Evolutionary conservation across 2,113 vertebrate species (phyloP).

Genomic region (Anolis carolinensis): DNA sequence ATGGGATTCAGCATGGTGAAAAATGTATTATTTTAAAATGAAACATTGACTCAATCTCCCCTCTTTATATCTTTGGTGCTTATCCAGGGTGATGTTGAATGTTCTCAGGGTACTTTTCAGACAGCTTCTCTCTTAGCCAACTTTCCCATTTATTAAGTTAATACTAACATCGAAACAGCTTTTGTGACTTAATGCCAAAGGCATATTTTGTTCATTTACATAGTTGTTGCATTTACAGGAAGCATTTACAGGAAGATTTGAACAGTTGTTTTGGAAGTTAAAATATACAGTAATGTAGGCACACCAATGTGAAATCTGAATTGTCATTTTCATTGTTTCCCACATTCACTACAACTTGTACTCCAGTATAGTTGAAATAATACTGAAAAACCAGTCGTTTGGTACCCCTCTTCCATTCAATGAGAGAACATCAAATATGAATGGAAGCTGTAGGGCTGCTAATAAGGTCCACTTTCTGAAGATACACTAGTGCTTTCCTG

Average conservation of each 20-base stretch:
- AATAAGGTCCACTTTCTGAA: too few relatives aligned
- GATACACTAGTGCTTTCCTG: too few relatives aligned
- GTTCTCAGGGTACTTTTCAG: conserved; percentile 15
- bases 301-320: neutral
- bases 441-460: too few relatives aligned
- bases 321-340: neutral
- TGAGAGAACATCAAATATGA: too few relatives aligned
- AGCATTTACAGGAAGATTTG: conserved; percentile 17
- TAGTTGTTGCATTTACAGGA: neutral
- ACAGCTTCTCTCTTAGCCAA: conserved; percentile 2
- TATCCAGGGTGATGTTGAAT: conserved; percentile 9
- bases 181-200: conserved; percentile 35
- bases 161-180: conserved; percentile 26
- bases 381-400: neutral
- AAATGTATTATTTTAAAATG: conserved; percentile 8
- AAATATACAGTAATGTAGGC: neutral
- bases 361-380: neutral
- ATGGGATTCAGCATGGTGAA: conserved; percentile 26
- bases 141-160: conserved; percentile 32
- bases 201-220: conserved; percentile 21
- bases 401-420: neutral
- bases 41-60: conserved; percentile 9
- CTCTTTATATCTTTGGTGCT: conserved; percentile 29
- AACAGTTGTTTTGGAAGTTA: neutral
- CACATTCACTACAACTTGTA: neutral